Evolutionary conservation across 92 coral and sea anemone species (phyloP).

Genomic region (Nematostella vectensis): DNA sequence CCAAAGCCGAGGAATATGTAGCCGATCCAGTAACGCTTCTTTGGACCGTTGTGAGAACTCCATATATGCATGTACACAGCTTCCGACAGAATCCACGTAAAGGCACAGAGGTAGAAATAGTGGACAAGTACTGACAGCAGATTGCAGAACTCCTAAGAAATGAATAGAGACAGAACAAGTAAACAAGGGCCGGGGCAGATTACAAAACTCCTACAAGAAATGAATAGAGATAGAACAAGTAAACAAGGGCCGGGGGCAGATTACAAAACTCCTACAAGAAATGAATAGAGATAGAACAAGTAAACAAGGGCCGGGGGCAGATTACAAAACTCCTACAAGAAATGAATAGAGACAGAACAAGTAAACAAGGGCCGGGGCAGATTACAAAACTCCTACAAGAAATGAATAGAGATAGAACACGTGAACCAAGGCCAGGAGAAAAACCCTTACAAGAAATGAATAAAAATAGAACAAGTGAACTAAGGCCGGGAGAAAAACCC

Average conservation of each 20-base stretch:
- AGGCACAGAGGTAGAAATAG: conserved; percentile 75
- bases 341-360: neutral
- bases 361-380: too few relatives aligned
- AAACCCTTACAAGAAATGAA: too few relatives aligned
- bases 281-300: conserved; percentile 68
- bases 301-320: conserved; percentile 58
- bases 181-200: too few relatives aligned
- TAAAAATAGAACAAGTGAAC: conserved; percentile 77
- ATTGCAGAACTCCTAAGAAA: conserved; percentile 42
- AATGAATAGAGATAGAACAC: too few relatives aligned
- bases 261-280: too few relatives aligned
- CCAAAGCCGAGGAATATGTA: conserved; percentile 71
- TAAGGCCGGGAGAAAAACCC: conserved; percentile 43
- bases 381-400: neutral
- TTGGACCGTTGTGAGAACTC: conserved; percentile 53
- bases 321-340: conserved; percentile 47
- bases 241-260: too few relatives aligned
- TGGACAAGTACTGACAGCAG: conserved; percentile 63
- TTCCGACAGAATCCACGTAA: conserved; percentile 78
- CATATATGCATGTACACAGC: conserved; percentile 65
- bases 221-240: neutral
- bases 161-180: neutral
- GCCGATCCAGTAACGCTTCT: conserved; percentile 56
- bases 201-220: neutral
- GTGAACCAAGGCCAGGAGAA: too few relatives aligned